A percentile compares a stretch with the other conserved stretches of the same genome.
Conservation (phyloP, 1,140 invertebrate genomes). For the Drosophila kikkawai region DNA sequence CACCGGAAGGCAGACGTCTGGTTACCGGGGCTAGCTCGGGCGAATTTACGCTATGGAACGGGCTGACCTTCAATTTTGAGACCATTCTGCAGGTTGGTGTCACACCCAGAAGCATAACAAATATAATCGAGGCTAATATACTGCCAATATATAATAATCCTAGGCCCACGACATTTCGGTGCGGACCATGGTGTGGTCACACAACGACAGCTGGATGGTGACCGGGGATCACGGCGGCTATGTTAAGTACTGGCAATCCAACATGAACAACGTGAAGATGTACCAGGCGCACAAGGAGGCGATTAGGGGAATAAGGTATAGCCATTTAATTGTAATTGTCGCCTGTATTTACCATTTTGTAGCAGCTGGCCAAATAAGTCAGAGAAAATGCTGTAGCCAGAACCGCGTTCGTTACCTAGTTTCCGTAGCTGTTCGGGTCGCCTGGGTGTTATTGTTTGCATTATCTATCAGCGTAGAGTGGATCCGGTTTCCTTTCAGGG, state of each 20-base stretch:
- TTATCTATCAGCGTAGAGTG: slow-evolving; percentile 15
- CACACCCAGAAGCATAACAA: not conserved
- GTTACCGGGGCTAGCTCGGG: slow-evolving; percentile 99
- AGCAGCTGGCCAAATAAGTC: slow-evolving; percentile 49
- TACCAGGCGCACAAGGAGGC: slow-evolving; percentile 99
- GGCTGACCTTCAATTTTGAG: slow-evolving; percentile 99
- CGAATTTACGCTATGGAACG: slow-evolving; percentile 99
- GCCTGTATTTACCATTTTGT: slow-evolving; percentile 71
- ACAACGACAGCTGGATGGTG: slow-evolving; percentile 99
- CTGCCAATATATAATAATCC: not conserved
- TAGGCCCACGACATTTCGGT: slow-evolving; percentile 99
- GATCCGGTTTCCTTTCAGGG: slow-evolving; percentile 32
- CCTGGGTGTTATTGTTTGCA: slow-evolving; percentile 7
- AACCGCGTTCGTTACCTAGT: slow-evolving; percentile 22
- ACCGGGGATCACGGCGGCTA: slow-evolving; percentile 99
- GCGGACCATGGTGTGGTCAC: slow-evolving; percentile 99
- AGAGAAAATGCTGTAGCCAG: slow-evolving; percentile 9
- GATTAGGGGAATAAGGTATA: slow-evolving; percentile 98
- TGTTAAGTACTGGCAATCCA: slow-evolving; percentile 99
- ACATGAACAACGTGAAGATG: slow-evolving; percentile 99
- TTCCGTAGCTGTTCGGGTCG: slow-evolving; percentile 18
- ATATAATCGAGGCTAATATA: not conserved
- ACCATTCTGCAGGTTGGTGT: slow-evolving; percentile 97
- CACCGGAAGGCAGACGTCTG: slow-evolving; percentile 98
- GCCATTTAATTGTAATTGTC: slow-evolving; percentile 78